Conservation (phyloP, 1,140 invertebrate species). For the Cydia fagiglandana region DNA sequence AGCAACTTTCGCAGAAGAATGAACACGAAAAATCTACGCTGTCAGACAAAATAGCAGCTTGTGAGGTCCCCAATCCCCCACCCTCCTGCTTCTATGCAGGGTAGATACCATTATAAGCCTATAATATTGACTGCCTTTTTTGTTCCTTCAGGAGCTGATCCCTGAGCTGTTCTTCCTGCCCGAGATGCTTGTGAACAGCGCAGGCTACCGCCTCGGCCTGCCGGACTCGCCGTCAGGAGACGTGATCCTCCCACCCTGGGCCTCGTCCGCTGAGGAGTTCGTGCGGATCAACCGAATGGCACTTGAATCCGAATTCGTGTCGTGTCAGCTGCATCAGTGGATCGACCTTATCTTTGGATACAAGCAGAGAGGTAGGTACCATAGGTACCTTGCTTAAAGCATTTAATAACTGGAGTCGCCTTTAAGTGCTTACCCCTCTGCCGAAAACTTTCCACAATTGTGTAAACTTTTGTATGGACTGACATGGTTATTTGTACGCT, state of each 20-base stretch:
- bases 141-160: slow-evolving; percentile 90
- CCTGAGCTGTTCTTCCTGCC: slow-evolving; percentile 99
- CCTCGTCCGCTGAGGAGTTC: slow-evolving; percentile 97
- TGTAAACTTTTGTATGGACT: too few relatives aligned
- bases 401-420: too few relatives aligned
- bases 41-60: background rate
- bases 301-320: slow-evolving; percentile 99
- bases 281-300: slow-evolving; percentile 98
- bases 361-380: slow-evolving; percentile 95
- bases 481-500: too few relatives aligned
- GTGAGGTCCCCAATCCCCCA: too few relatives aligned
- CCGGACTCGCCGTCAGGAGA: slow-evolving; percentile 91
- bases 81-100: background rate
- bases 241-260: slow-evolving; percentile 97
- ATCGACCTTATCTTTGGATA: slow-evolving; percentile 99
- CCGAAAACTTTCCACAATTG: too few relatives aligned
- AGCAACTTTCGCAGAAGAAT: background rate
- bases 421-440: too few relatives aligned
- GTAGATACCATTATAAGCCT: background rate
- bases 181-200: slow-evolving; percentile 99
- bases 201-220: slow-evolving; percentile 90
- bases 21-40: too few relatives aligned
- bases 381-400: too few relatives aligned
- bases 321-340: slow-evolving; percentile 99
- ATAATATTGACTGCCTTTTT: background rate